Evolutionary conservation across 2,113 vertebrate genomes (phyloP).

Genomic region (Choloepus hoffmanni): DNA sequence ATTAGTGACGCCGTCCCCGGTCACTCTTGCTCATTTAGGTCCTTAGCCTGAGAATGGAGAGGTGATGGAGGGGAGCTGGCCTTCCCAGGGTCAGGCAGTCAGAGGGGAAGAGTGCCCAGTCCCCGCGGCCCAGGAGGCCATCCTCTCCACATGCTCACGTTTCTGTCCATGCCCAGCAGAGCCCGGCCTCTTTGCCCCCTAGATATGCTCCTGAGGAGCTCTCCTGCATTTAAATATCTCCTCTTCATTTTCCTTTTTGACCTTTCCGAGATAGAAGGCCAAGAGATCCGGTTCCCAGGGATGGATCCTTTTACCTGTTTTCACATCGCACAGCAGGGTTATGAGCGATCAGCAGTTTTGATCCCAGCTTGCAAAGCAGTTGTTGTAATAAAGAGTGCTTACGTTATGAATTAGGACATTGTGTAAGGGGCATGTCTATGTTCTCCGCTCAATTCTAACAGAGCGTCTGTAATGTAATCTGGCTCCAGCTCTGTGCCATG

Average conservation of each 20-base stretch:
- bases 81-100: slow-evolving; percentile 34
- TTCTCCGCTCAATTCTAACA: accelerated
- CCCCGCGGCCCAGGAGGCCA: accelerated
- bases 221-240: neutral
- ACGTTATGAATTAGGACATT: neutral
- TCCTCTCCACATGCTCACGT: neutral
- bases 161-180: neutral
- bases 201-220: neutral
- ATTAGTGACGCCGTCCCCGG: accelerated
- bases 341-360: neutral
- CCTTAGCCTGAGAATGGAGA: neutral
- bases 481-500: accelerated
- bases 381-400: neutral
- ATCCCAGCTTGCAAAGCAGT: neutral
- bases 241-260: neutral
- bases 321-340: neutral
- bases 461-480: accelerated
- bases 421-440: neutral
- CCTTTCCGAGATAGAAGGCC: slow-evolving; percentile 55
- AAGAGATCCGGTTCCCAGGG: neutral
- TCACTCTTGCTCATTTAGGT: neutral
- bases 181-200: too few species aligned
- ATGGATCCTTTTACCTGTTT: slow-evolving; percentile 33
- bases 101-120: accelerated
- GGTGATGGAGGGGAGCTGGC: neutral